Base-by-base conservation (phyloP, 1,140 invertebrate genomes). In the Pentalonia nigronervosa region DNA sequence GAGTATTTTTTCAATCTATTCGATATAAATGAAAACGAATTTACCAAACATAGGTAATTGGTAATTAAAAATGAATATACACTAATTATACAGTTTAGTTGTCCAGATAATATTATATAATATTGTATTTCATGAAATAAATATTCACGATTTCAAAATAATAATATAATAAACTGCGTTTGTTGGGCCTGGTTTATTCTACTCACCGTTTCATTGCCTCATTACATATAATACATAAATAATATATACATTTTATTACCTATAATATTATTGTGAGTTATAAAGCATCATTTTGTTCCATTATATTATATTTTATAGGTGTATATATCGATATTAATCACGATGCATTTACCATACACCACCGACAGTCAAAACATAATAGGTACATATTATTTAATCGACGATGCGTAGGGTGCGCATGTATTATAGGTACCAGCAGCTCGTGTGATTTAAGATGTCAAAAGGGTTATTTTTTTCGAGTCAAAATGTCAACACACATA, bases 361-460 rank as follows among this genome's bases (percentile, higher is more conserved):
- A 9, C 83, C 83, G 83, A 84, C 83, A 84, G 41, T 84, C 83
- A 76, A 76, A 76, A 76, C 60, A 76, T 76, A 76, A 34, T n/a
- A 76, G 36, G 83, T 41, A 84, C 83, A 84, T 30, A 41, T 45
- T 25, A 84, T 41, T 41, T 41, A 84, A 84, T 41, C 36, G 34
- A 84, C 83, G 9, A 14, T 25, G 41, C 23, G 8, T 84, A 25
- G 45, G 36, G 76, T 83, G 21, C 6, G n/a, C 25, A 14, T 30
- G 34, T 14, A 56, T 90, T 34, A 48, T 90, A 89, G 20, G 84
- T 48, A 50, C 60, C 17, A 47, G 45, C 91, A 25, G 36, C 53
- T 92, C 53, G 91, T 92, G 91, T 60, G 91, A 81, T 92, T 92
- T 83, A 83, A 84, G n/a, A 45, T 47, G 91, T 50, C 36, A 47